phyloP scores from a whole-genome alignment of 2,797 vertebrate genomes.

The Chromobotia macracanthus region DNA sequence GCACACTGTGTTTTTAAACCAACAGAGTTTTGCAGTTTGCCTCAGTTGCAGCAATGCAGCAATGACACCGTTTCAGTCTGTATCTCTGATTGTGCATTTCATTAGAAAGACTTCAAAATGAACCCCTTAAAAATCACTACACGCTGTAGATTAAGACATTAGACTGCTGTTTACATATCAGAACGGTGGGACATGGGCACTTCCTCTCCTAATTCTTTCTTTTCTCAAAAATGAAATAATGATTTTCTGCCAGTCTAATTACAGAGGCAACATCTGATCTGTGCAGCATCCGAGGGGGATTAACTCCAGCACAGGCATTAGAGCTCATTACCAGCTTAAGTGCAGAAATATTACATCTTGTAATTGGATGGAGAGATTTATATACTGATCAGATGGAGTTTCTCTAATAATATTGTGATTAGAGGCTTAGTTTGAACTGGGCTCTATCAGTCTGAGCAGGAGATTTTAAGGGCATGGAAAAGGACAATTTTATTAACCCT shows the following conservation, averaged over 20 bases:
- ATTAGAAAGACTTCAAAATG: no score
- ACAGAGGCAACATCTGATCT: conserved; percentile 87
- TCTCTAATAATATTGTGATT: conserved; percentile 53
- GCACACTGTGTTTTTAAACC: no score
- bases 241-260: conserved; percentile 99
- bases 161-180: conserved; percentile 70
- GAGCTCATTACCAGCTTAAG: conserved; percentile 69
- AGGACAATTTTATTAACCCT: conserved; percentile 56
- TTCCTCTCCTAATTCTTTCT: conserved; percentile 94
- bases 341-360: conserved; percentile 71
- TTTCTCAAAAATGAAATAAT: conserved; percentile 96
- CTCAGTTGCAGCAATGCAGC: no score
- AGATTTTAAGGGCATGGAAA: conserved; percentile 42
- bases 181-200: conserved; percentile 75
- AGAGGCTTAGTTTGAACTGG: conserved; percentile 45
- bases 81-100: no score
- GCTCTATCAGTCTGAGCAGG: conserved; percentile 45
- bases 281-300: conserved; percentile 64
- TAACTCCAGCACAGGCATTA: conserved; percentile 67
- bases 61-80: no score
- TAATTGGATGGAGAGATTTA: conserved; percentile 71
- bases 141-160: conserved; percentile 48
- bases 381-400: conserved; percentile 61
- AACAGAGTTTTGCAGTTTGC: no score
- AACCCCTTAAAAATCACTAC: neutral